phyloP scores from a whole-genome alignment of 2,888 invertebrate genomes.

The Papilio gigon region DNA sequence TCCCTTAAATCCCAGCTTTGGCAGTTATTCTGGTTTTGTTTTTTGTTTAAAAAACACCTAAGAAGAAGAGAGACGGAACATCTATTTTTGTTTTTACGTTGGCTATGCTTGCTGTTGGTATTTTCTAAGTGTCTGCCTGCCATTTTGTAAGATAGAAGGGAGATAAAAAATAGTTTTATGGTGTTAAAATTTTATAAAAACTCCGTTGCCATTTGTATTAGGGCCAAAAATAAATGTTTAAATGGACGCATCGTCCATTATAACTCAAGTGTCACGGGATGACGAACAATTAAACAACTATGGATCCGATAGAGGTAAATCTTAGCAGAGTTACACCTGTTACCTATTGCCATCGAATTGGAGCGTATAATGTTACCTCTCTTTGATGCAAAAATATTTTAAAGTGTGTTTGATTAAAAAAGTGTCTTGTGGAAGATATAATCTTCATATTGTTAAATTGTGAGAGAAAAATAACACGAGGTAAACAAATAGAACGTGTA shows the following conservation, averaged over 20 bases:
- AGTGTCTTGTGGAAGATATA: constrained; percentile 54
- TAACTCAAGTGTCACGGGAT: constrained; percentile 98
- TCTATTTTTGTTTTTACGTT: constrained; percentile 61
- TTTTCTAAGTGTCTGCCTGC: constrained; percentile 78
- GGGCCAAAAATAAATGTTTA: constrained; percentile 82
- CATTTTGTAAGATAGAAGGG: constrained; percentile 83
- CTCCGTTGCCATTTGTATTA: constrained; percentile 79
- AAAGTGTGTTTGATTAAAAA: constrained; percentile 58
- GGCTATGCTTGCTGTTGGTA: constrained; percentile 72
- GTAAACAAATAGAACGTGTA: constrained; percentile 78
- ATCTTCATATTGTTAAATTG: constrained; percentile 55
- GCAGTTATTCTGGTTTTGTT: constrained; percentile 29
- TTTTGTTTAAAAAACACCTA: constrained; percentile 46
- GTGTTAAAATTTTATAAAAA: constrained; percentile 79
- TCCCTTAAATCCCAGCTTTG: constrained; percentile 5
- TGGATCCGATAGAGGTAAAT: constrained; percentile 95
- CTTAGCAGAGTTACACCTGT: constrained; percentile 80
- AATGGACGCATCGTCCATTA: constrained; percentile 99
- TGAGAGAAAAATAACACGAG: constrained; percentile 59
- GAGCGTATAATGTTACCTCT: constrained; percentile 79
- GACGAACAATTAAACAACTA: constrained; percentile 97
- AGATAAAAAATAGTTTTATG: constrained; percentile 83
- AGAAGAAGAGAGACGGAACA: constrained; percentile 51
- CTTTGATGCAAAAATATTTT: constrained; percentile 71
- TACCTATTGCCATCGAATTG: constrained; percentile 79